Base-by-base conservation (phyloP, 2,797 vertebrate species). In the Melanitta fusca region DNA sequence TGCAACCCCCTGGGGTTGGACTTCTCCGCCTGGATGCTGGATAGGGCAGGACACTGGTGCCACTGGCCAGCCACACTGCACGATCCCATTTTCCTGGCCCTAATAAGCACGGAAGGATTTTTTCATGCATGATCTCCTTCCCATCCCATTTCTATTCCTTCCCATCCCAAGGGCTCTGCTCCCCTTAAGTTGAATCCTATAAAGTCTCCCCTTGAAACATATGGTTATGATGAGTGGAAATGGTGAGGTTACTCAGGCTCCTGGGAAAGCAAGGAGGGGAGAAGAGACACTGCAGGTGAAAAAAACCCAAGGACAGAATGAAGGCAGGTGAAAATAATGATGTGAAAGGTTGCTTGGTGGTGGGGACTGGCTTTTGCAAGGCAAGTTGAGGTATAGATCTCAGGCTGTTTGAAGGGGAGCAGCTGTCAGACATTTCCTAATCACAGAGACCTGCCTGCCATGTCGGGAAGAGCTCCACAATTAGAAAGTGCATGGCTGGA, bases 361-460 rank as follows among this genome's bases (percentile, higher is more conserved):
- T 79, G 64, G 49, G 34, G 18, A 22, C 24, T 69, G 28, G 14
- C 90, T 88, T 80, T 64, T 70, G 43, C 45, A 57, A 57, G 39
- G 24, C 15, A 11, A 80, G 92, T 49, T 53, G 79, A 84, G 24
- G 13, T 73, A 49, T 38, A 61, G 54, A 45, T 85, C 53, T 71
- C 75, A 84, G 30, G 3, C 30, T 89, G 64, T 32, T 89, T 91
- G 64, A 86, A 72, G 41, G 28, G 57, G 34, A 91, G 39, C 70
- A 88, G 66, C 69, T 88, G 58, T 28, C 78, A 72, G 68, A 39
- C 11, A 0, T 73, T 78, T 78, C 65, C 43, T 83, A 21, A 64
- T 85, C 68, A 68, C 41, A 73, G n/a, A 75, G 18, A 6, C 66
- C 80, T 81, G 56, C 56, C 60, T 89, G 49, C 66, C 15, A 5